phyloP scores from a whole-genome alignment of 2,113 vertebrate genomes.

The Sisor rabdophorus region DNA sequence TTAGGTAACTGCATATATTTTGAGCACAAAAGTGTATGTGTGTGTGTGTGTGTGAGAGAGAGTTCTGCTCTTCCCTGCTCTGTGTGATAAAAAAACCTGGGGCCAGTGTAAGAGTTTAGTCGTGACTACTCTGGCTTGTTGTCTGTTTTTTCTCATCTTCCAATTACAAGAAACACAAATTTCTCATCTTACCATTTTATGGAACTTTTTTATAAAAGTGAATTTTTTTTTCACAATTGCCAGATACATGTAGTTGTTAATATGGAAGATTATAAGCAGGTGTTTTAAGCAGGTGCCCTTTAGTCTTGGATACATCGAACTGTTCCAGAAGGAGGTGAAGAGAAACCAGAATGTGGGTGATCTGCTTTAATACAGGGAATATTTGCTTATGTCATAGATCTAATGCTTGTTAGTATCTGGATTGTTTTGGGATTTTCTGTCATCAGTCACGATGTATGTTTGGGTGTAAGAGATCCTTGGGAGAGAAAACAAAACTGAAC shows the following conservation, averaged over 20 bases:
- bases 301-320: constrained; percentile 63
- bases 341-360: constrained; percentile 60
- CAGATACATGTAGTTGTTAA: constrained; percentile 4
- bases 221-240: background rate
- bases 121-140: background rate
- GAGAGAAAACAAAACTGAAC: background rate
- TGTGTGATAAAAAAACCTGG: constrained; percentile 36
- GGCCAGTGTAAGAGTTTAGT: constrained; percentile 38
- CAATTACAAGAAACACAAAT: too few relatives aligned
- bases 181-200: constrained; percentile 25
- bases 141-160: background rate
- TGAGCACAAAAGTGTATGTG: constrained; percentile 7
- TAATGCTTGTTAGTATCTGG: background rate
- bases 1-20: constrained; percentile 31
- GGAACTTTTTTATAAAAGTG: constrained; percentile 33
- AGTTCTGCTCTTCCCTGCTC: constrained; percentile 35
- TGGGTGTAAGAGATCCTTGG: background rate
- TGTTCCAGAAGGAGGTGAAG: constrained; percentile 61
- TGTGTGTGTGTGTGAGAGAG: constrained; percentile 10
- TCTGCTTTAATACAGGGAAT: background rate
- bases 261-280: constrained; percentile 54
- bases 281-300: constrained; percentile 41
- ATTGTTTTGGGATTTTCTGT: background rate
- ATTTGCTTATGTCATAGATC: background rate
- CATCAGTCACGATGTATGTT: background rate